Evolutionary conservation across 2,888 invertebrate genomes (phyloP).

Genomic region (Cylindroiulus punctatus): DNA sequence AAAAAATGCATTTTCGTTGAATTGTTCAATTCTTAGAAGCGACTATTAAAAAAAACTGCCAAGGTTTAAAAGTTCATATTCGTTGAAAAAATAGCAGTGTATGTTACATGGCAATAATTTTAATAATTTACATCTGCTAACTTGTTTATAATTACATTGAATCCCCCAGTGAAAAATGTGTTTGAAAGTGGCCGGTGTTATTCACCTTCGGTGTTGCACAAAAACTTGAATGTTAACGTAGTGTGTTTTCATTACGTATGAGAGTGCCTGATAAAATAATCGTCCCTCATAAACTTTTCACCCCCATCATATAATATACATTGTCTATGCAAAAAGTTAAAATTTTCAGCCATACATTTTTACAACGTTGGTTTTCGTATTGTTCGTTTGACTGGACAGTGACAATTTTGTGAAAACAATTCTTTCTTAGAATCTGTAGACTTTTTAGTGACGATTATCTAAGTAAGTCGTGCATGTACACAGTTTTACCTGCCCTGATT

Average conservation of each 20-base stretch:
- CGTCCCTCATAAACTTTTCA: background rate
- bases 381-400: too few relatives aligned
- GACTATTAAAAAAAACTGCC: background rate
- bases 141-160: background rate
- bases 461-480: too few relatives aligned
- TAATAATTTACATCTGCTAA: background rate
- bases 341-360: background rate
- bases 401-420: too few relatives aligned
- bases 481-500: too few relatives aligned
- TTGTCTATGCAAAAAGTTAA: background rate
- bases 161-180: background rate
- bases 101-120: background rate
- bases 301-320: background rate
- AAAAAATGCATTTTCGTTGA: background rate
- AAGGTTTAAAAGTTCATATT: conserved; percentile 31
- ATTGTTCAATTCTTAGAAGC: background rate
- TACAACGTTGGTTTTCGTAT: too few relatives aligned
- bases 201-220: background rate
- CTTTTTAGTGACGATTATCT: too few relatives aligned
- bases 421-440: too few relatives aligned
- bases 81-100: background rate
- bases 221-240: background rate
- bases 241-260: background rate
- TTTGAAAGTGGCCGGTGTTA: background rate
- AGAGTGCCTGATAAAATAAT: background rate